Percentiles rank a stretch among this genome's conserved stretches.
Conservation (phyloP, 1,140 invertebrate genomes). For the Mesaphorura yosii region DNA sequence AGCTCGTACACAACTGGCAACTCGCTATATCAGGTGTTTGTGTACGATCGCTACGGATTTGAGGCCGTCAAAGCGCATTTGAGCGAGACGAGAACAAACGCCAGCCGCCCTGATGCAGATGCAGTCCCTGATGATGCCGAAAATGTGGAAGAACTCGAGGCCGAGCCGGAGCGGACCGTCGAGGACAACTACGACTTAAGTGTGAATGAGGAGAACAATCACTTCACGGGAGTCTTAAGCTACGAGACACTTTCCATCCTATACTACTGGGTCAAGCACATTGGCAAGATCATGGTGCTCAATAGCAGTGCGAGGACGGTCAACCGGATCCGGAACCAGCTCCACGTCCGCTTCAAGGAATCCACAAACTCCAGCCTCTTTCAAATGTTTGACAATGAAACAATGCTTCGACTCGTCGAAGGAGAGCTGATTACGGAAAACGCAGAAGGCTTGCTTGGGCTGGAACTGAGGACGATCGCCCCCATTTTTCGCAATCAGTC, state of each 20-base stretch:
- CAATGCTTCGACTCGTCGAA: slow-evolving; percentile 49
- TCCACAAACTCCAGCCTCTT: slow-evolving; percentile 47
- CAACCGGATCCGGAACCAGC: slow-evolving; percentile 54
- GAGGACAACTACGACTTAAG: no score
- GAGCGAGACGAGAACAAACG: slow-evolving; percentile 1
- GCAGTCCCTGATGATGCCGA: no score
- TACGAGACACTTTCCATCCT: slow-evolving; percentile 48
- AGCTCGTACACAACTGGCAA: slow-evolving; percentile 13
- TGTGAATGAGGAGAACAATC: no score
- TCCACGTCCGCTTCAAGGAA: slow-evolving; percentile 53
- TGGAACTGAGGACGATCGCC: slow-evolving; percentile 60
- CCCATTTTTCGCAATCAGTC: slow-evolving; percentile 57
- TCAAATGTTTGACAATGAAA: slow-evolving; percentile 60
- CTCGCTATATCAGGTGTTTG: slow-evolving; percentile 24
- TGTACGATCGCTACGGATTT: slow-evolving; percentile 9
- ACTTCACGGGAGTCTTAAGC: no score
- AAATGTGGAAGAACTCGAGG: no score
- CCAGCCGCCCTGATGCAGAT: neutral
- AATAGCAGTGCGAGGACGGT: slow-evolving; percentile 64
- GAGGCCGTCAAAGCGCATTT: neutral
- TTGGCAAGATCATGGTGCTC: slow-evolving; percentile 47
- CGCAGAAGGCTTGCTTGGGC: slow-evolving; percentile 59
- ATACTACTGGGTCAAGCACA: slow-evolving; percentile 64
- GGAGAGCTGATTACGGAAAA: slow-evolving; percentile 57
- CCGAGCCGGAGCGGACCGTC: no score